phyloP scores from a whole-genome alignment of 1,140 invertebrate species.

The Plutomurus gul region DNA sequence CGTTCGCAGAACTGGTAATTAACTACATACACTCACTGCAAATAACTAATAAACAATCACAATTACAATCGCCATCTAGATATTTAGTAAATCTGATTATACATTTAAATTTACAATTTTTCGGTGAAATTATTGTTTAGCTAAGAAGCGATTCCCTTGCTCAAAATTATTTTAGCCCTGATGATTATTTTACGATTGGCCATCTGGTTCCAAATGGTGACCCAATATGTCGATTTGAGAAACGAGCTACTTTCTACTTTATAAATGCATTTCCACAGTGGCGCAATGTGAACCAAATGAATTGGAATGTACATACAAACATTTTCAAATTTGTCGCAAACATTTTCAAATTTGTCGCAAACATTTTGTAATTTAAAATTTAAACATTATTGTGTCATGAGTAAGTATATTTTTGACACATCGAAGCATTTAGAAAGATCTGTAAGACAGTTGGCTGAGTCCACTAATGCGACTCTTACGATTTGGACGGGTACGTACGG shows the following conservation, averaged over 20 bases:
- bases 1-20: neutral
- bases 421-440: slow-evolving; percentile 36
- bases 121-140: neutral
- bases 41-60: neutral
- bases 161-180: slow-evolving; percentile 31
- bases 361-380: no score
- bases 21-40: no score
- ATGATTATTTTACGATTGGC: slow-evolving; percentile 58
- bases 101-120: neutral
- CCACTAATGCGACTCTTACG: slow-evolving; percentile 54
- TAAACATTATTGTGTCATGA: no score
- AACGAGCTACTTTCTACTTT: slow-evolving; percentile 62
- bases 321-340: no score
- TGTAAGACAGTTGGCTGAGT: slow-evolving; percentile 6
- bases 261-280: slow-evolving; percentile 64
- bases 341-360: no score
- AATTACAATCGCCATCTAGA: no score
- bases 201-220: slow-evolving; percentile 64
- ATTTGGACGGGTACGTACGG: slow-evolving; percentile 66
- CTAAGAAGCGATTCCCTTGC: slow-evolving; percentile 18
- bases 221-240: slow-evolving; percentile 57
- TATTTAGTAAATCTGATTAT: no score
- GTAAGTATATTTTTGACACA: no score
- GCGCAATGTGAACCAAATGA: slow-evolving; percentile 55
- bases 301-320: slow-evolving; percentile 45